These are phyloP conservation scores for Thinocorus orbignyianus DNA, from an alignment of 2,113 vertebrate species.

Conservation along the genomic window DNA sequence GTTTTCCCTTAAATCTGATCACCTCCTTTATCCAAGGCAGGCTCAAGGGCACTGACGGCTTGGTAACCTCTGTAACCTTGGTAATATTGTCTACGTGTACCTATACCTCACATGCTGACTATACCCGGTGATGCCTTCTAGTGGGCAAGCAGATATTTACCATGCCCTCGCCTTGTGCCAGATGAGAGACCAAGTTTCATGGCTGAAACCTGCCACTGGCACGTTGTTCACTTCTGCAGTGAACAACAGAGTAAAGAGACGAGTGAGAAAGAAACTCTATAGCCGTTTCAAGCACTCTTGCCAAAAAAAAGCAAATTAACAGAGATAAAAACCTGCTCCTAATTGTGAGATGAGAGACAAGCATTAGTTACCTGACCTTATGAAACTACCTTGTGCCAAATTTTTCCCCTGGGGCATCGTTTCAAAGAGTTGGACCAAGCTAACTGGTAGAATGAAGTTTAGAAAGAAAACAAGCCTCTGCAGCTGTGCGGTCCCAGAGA, in stretches of 20 bases:
- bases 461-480: slow-evolving; percentile 10
- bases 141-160: background rate
- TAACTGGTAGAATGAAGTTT: background rate
- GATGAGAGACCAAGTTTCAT: background rate
- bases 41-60: background rate
- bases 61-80: background rate
- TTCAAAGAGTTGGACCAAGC: background rate
- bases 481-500: background rate
- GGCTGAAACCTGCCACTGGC: background rate
- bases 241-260: background rate
- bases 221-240: background rate
- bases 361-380: background rate
- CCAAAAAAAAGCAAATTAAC: slow-evolving; percentile 4
- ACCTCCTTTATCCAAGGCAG: background rate
- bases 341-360: background rate
- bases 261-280: background rate
- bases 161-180: background rate
- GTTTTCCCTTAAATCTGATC: background rate
- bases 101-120: accelerated
- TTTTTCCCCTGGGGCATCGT: background rate
- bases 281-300: background rate
- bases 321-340: background rate
- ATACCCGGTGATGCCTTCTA: background rate
- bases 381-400: background rate
- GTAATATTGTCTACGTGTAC: accelerated